Evolutionary conservation across 2,113 vertebrate genomes (phyloP).

Genomic region (Aphelocoma coerulescens): DNA sequence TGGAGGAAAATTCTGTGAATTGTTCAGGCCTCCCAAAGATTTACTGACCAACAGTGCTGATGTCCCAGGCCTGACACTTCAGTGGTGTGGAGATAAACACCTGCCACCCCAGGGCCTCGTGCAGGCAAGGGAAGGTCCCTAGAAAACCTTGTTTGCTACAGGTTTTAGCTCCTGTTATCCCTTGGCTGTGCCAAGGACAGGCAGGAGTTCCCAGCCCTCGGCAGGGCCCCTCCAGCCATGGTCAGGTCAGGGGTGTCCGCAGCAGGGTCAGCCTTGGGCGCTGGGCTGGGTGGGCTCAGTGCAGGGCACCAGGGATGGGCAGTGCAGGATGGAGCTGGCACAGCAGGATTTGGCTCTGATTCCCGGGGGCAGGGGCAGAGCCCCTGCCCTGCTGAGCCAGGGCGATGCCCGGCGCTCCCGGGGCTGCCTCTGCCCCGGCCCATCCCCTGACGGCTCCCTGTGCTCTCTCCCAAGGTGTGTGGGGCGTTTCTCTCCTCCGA

Average conservation of each 20-base stretch:
- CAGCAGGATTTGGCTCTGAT: not conserved
- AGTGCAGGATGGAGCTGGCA: no score
- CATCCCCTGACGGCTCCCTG: not conserved
- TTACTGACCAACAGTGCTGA: not conserved
- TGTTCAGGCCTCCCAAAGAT: not conserved
- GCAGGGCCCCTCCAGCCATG: not conserved
- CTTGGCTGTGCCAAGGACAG: not conserved
- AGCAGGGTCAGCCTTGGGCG: not conserved
- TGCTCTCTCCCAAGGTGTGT: conserved; percentile 70
- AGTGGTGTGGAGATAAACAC: not conserved
- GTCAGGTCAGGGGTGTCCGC: not conserved
- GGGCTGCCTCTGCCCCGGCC: not conserved
- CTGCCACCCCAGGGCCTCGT: not conserved
- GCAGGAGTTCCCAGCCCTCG: not conserved
- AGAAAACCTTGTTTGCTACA: not conserved
- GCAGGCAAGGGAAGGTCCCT: not conserved
- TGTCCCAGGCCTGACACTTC: not conserved
- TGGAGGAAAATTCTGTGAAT: not conserved
- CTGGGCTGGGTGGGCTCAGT: not conserved
- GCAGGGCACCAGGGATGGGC: not conserved
- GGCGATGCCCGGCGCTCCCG: accelerated
- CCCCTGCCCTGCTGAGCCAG: not conserved
- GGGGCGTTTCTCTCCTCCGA: conserved; percentile 84
- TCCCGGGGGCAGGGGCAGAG: not conserved
- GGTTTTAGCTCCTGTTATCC: not conserved